A percentile compares a stretch with the other conserved stretches of the same genome.
Evolutionary conservation across 2,113 vertebrate genomes (phyloP).

Genomic region (Epinephelus fuscoguttatus): DNA sequence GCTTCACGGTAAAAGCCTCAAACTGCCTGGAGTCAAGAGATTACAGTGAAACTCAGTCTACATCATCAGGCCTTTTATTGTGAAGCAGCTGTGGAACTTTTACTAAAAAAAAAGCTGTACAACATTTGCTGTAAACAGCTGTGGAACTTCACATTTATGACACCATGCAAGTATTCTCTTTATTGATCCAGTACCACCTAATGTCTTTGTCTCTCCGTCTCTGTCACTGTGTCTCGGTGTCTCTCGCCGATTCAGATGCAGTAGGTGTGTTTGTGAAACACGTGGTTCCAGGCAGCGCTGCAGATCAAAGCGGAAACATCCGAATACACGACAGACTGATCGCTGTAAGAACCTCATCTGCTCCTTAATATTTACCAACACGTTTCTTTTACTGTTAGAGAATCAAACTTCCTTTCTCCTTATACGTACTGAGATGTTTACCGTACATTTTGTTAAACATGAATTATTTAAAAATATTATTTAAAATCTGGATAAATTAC

Average conservation of each 20-base stretch:
- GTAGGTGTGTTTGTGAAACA: slow-evolving; percentile 77
- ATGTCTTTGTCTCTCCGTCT: not conserved
- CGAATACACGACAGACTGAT: slow-evolving; percentile 73
- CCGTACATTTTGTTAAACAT: not conserved
- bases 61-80: not conserved
- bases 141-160: not conserved
- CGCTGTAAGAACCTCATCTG: slow-evolving; percentile 48
- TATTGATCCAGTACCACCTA: too few relatives aligned
- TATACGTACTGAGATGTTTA: not conserved
- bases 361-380: not conserved
- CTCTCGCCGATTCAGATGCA: slow-evolving; percentile 45
- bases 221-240: not conserved
- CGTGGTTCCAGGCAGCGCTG: slow-evolving; percentile 72
- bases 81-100: not conserved
- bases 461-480: too few relatives aligned
- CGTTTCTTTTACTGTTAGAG: not conserved
- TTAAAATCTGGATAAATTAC: not conserved
- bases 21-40: not conserved
- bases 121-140: not conserved
- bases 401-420: not conserved
- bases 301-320: slow-evolving; percentile 74
- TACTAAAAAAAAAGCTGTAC: not conserved
- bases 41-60: too few relatives aligned
- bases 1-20: not conserved
- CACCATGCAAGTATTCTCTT: not conserved